These are phyloP conservation scores for Limanda limanda DNA, from an alignment of 2,113 vertebrate genomes.

Conservation along the genomic window DNA sequence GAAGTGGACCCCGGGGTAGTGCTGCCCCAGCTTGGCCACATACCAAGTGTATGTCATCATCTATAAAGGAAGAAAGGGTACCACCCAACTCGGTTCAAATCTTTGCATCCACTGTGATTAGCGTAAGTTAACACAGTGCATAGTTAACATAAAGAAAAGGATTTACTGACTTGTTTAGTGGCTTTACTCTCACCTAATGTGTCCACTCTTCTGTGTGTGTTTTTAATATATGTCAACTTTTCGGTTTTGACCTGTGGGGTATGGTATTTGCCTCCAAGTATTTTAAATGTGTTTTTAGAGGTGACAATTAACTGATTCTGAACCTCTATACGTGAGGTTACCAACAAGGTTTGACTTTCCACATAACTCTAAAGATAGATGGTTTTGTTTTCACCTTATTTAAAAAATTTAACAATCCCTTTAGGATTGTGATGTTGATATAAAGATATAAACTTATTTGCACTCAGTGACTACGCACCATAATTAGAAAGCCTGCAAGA, in stretches of 20 bases:
- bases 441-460: not conserved
- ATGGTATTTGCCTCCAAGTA: no score
- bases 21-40: conserved; percentile 89
- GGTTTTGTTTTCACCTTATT: not conserved
- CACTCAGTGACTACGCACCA: not conserved
- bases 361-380: not conserved
- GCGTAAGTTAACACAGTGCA: no score
- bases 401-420: not conserved
- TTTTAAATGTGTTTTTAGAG: no score
- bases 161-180: not conserved
- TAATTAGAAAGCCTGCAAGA: no score
- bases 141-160: not conserved
- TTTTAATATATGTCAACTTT: no score
- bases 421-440: not conserved
- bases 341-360: not conserved
- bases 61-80: conserved; percentile 71
- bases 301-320: no score
- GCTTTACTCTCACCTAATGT: not conserved
- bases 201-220: no score
- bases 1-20: conserved; percentile 89
- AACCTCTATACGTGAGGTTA: not conserved
- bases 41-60: conserved; percentile 99
- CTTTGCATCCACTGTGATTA: not conserved
- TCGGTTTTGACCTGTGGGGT: no score
- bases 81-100: not conserved